Evolutionary conservation across 1,140 invertebrate genomes (phyloP).

Genomic region (Mizuhopecten yessoensis): DNA sequence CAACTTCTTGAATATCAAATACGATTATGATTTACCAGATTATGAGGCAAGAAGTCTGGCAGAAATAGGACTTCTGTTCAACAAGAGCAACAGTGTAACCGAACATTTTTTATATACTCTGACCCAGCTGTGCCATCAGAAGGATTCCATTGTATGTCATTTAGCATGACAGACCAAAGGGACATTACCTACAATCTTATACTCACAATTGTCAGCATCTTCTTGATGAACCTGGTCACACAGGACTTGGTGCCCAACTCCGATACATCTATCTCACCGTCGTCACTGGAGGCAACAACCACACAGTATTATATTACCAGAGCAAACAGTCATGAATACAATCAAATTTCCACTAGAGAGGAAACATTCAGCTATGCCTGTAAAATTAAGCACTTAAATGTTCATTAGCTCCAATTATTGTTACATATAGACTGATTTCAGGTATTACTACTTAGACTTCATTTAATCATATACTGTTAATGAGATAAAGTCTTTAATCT

Average conservation of each 20-base stretch:
- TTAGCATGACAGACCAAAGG: no score
- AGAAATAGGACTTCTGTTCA: no score
- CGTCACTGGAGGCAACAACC: constrained; percentile 82
- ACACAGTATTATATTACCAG: constrained; percentile 43
- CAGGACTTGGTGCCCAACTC: constrained; percentile 93
- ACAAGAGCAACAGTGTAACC: neutral
- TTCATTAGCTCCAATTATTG: no score
- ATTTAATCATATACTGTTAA: no score
- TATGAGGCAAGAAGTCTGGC: no score
- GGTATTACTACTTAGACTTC: no score
- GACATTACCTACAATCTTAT: constrained; percentile 50
- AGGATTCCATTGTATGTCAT: neutral
- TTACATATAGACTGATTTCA: no score
- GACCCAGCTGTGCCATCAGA: neutral
- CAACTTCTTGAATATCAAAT: no score
- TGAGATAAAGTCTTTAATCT: no score
- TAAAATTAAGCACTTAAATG: no score
- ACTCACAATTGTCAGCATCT: constrained; percentile 92
- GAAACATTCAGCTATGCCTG: no score
- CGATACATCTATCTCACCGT: constrained; percentile 85
- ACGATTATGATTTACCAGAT: constrained; percentile 41
- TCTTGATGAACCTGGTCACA: constrained; percentile 95
- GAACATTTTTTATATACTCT: neutral
- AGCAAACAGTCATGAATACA: neutral
- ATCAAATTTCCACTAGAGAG: no score